phyloP scores from a whole-genome alignment of 2,888 invertebrate genomes.

The Lycaena phlaeas region DNA sequence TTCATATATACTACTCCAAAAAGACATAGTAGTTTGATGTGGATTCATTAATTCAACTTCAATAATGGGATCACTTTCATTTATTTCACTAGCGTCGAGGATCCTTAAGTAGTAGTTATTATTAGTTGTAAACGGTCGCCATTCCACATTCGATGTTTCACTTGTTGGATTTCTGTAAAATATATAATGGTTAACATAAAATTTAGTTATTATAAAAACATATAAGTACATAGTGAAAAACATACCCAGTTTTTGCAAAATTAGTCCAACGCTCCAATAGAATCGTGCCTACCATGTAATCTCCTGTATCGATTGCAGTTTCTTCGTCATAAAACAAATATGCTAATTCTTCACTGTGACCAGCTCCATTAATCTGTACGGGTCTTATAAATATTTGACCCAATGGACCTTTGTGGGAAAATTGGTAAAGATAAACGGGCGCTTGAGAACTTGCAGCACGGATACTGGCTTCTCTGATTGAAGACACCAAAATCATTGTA shows the following conservation, averaged over 20 bases:
- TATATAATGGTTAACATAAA: conserved; percentile 6
- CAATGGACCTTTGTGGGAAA: conserved; percentile 49
- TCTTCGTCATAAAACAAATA: conserved; percentile 38
- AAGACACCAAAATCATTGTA: conserved; percentile 50
- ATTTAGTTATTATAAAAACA: neutral
- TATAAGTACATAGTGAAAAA: conserved; percentile 1
- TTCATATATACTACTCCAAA: conserved; percentile 48
- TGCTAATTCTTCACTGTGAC: conserved; percentile 52
- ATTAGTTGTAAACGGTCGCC: conserved; percentile 37
- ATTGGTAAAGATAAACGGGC: conserved; percentile 48
- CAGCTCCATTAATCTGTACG: conserved; percentile 34
- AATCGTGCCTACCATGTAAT: conserved; percentile 37
- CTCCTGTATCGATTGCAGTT: conserved; percentile 24
- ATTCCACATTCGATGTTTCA: conserved; percentile 31
- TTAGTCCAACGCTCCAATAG: conserved; percentile 56
- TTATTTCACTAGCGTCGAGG: conserved; percentile 32
- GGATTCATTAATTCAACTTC: conserved; percentile 38
- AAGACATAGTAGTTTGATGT: conserved; percentile 29
- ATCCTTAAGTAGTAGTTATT: conserved; percentile 32
- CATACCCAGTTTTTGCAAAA: conserved; percentile 54
- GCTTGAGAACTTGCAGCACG: conserved; percentile 28
- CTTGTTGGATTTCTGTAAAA: conserved; percentile 43
- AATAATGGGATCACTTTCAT: conserved; percentile 22
- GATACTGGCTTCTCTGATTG: conserved; percentile 41
- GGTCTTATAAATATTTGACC: conserved; percentile 40